Percentiles rank a stretch among this genome's conserved stretches.
phyloP scores from a whole-genome alignment of 2,888 invertebrate species.

The Tupiocoris notatus region DNA sequence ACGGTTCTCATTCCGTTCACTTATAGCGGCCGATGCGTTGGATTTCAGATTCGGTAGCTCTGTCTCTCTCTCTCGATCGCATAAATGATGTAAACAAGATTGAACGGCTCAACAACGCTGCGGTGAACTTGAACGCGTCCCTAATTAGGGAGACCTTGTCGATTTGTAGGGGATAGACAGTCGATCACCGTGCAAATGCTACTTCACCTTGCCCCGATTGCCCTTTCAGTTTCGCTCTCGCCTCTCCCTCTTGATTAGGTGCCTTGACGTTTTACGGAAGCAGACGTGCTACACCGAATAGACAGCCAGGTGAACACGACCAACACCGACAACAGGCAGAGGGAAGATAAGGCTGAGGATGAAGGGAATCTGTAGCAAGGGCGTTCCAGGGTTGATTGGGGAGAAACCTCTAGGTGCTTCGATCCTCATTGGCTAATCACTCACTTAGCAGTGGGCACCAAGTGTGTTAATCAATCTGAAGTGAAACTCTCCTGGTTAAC shows the following conservation, averaged over 20 bases:
- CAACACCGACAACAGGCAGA: background rate
- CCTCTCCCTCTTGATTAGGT: slow-evolving; percentile 23
- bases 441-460: slow-evolving; percentile 41
- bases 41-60: too few species aligned
- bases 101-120: background rate
- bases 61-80: background rate
- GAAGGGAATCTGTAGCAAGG: background rate
- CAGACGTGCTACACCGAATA: background rate
- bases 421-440: slow-evolving; percentile 43
- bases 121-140: background rate
- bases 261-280: background rate
- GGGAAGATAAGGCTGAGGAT: background rate
- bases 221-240: background rate
- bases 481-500: slow-evolving; percentile 19
- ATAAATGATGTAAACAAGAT: background rate
- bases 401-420: slow-evolving; percentile 11
- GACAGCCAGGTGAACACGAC: background rate
- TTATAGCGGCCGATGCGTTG: too few species aligned
- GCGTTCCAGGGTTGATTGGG: slow-evolving; percentile 25
- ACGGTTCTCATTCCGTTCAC: too few species aligned
- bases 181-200: slow-evolving; percentile 30
- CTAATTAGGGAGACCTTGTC: slow-evolving; percentile 16
- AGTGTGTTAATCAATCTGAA: slow-evolving; percentile 41
- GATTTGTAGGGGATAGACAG: slow-evolving; percentile 18
- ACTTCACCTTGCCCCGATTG: background rate